A percentile compares a stretch with the other conserved stretches of the same genome.
These are phyloP conservation scores for Rhysida immarginata DNA, from an alignment of 1,140 invertebrate species.

Conservation along the genomic window DNA sequence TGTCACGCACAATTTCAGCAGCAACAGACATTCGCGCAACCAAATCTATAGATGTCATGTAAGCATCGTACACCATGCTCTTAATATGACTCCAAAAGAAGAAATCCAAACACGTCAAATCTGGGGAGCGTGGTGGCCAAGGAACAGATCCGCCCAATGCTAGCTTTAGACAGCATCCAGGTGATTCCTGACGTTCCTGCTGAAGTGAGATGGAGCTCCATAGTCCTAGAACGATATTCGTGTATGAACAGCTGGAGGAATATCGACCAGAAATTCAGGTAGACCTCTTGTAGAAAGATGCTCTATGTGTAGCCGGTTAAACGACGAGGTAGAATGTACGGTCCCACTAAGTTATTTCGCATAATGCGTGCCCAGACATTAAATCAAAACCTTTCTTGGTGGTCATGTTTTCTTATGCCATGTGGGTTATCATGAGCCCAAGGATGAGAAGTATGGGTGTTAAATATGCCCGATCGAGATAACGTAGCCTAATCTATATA, in stretches of 20 bases:
- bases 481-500: too few relatives aligned
- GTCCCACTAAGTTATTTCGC: neutral
- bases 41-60: too few relatives aligned
- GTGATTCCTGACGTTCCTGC: neutral
- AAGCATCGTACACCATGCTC: neutral
- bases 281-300: neutral
- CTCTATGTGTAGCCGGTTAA: neutral
- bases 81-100: conserved; percentile 7
- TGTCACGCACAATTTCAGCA: too few relatives aligned
- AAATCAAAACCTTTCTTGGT: neutral
- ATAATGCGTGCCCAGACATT: neutral
- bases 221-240: conserved; percentile 1
- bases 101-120: conserved; percentile 10
- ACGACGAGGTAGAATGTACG: neutral
- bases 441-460: neutral
- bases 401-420: neutral
- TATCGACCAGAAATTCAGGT: neutral
- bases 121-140: conserved; percentile 6
- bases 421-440: neutral
- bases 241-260: neutral
- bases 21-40: too few relatives aligned
- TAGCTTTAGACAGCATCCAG: too few relatives aligned
- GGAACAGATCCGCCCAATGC: neutral
- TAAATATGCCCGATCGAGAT: neutral
- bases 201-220: conserved; percentile 1